A percentile compares a stretch with the other conserved stretches of the same genome.
Evolutionary conservation across 35 echinoderm and acorn worm genomes (phyloP).

Genomic region (Hemicentrotus pulcherrimus): DNA sequence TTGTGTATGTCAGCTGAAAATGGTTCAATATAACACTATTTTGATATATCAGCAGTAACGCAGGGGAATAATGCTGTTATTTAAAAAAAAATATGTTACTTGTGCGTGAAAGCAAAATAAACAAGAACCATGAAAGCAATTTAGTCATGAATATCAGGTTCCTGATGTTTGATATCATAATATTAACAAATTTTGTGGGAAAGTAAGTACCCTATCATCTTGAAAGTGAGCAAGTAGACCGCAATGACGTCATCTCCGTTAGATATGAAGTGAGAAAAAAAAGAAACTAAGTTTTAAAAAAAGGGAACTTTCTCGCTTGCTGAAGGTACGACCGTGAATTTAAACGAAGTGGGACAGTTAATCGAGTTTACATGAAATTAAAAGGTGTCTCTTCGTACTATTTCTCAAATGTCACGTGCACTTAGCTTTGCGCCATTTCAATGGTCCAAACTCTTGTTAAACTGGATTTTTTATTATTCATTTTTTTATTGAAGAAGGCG

Average conservation of each 20-base stretch:
- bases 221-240: not conserved
- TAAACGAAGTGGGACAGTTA: not conserved
- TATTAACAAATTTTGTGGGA: not conserved
- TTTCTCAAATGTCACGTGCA: not conserved
- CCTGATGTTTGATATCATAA: no score
- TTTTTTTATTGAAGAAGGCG: not conserved
- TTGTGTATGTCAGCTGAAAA: no score
- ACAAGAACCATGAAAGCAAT: no score
- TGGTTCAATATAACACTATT: no score
- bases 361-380: not conserved
- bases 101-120: no score
- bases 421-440: not conserved
- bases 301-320: not conserved
- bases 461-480: no score
- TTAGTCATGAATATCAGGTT: no score
- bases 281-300: not conserved
- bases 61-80: no score
- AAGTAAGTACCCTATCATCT: not conserved
- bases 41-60: no score
- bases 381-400: not conserved
- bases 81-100: no score
- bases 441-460: not conserved
- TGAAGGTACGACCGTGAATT: not conserved
- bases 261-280: not conserved
- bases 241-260: not conserved